These are phyloP conservation scores for Drosophila kurseongensis DNA, from an alignment of 1,140 invertebrate genomes.

Conservation along the genomic window DNA sequence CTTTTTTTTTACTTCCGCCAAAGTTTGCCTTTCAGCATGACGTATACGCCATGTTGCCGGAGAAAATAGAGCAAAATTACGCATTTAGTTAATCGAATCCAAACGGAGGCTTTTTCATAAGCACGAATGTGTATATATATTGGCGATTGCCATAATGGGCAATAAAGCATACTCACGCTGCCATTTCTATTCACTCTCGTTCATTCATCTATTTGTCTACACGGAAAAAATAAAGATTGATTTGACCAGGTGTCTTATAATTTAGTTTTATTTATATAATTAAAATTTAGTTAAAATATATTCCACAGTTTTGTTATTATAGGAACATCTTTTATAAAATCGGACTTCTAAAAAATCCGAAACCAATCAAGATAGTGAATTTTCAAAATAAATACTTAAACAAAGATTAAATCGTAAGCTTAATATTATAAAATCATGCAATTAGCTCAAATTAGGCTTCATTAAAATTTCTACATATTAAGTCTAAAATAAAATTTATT, in stretches of 20 bases:
- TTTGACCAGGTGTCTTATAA: background rate
- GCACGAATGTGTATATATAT: constrained; percentile 7
- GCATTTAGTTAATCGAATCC: constrained; percentile 70
- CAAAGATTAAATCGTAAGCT: no score
- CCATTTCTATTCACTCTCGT: constrained; percentile 33
- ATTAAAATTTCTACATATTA: no score
- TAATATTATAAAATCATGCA: no score
- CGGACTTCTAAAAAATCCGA: no score
- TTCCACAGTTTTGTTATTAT: no score
- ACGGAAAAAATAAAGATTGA: background rate
- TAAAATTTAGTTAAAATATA: no score
- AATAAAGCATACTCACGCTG: constrained; percentile 28
- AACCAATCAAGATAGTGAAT: no score
- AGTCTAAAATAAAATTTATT: no score
- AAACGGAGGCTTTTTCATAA: constrained; percentile 32
- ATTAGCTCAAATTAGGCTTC: no score
- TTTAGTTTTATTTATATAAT: no score
- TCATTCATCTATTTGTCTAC: constrained; percentile 27
- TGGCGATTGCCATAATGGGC: constrained; percentile 31
- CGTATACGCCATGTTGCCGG: constrained; percentile 63
- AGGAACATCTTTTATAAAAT: no score
- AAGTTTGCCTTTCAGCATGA: constrained; percentile 39
- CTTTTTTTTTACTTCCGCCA: constrained; percentile 23
- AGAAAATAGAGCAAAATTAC: constrained; percentile 52
- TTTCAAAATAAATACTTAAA: no score